Evolutionary conservation across 2,888 invertebrate genomes (phyloP).

Genomic region (Pegoplata infirma): DNA sequence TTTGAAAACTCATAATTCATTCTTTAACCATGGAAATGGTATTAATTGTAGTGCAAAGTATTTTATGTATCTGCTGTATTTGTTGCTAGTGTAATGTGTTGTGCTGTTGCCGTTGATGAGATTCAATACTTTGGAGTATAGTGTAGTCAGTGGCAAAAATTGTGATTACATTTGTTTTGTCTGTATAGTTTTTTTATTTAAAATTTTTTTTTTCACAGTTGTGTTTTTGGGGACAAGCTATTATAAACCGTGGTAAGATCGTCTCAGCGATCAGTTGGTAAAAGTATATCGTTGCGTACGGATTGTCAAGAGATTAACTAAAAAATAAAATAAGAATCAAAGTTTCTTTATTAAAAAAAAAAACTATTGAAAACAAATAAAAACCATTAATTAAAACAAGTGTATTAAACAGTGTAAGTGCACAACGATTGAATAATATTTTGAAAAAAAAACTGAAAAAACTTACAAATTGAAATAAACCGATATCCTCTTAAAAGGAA

Average conservation of each 20-base stretch:
- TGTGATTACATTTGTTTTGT: slow-evolving; percentile 58
- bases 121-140: slow-evolving; percentile 48
- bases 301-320: slow-evolving; percentile 61
- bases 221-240: slow-evolving; percentile 76
- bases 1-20: too few relatives aligned
- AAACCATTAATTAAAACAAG: slow-evolving; percentile 43
- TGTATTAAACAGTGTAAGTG: slow-evolving; percentile 50
- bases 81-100: slow-evolving; percentile 36
- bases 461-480: neutral
- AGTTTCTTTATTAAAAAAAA: slow-evolving; percentile 47
- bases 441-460: slow-evolving; percentile 20
- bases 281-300: slow-evolving; percentile 77
- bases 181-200: slow-evolving; percentile 54
- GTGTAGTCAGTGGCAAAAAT: slow-evolving; percentile 59
- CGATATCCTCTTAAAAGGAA: neutral
- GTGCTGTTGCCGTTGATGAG: slow-evolving; percentile 51
- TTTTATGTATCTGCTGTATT: slow-evolving; percentile 35
- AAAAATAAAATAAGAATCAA: slow-evolving; percentile 6
- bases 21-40: neutral
- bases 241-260: slow-evolving; percentile 77
- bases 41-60: slow-evolving; percentile 7
- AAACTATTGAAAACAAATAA: slow-evolving; percentile 15
- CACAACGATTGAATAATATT: slow-evolving; percentile 10
- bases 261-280: slow-evolving; percentile 77
- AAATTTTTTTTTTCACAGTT: slow-evolving; percentile 52